Evolutionary conservation across 2,888 invertebrate genomes (phyloP).

Genomic region (Empis stercorea): DNA sequence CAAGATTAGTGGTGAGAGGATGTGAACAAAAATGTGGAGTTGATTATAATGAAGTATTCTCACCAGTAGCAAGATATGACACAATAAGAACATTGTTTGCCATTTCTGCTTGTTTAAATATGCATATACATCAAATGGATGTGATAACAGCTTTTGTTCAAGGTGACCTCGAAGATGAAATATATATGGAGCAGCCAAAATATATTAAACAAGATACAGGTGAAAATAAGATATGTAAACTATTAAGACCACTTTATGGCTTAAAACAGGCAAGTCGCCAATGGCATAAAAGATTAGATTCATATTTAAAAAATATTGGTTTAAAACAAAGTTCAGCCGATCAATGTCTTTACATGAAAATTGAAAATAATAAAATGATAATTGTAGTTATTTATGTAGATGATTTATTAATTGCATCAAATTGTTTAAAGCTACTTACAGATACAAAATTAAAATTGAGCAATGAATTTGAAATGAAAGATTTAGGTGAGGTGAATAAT

Average conservation of each 20-base stretch:
- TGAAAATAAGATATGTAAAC: slow-evolving; percentile 1
- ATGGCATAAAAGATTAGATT: slow-evolving; percentile 4
- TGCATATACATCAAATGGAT: slow-evolving; percentile 5
- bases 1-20: too few relatives aligned
- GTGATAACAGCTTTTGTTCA: slow-evolving; percentile 4
- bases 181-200: slow-evolving; percentile 3
- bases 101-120: slow-evolving; percentile 2
- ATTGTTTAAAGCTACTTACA: neutral
- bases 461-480: slow-evolving; percentile 8
- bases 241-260: slow-evolving; percentile 2
- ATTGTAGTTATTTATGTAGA: slow-evolving; percentile 6
- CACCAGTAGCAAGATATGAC: slow-evolving; percentile 10
- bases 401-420: slow-evolving; percentile 6
- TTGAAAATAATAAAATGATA: neutral
- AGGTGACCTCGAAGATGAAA: slow-evolving; percentile 4
- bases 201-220: neutral
- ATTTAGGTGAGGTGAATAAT: slow-evolving; percentile 4
- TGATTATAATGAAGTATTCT: slow-evolving; percentile 8
- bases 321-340: neutral
- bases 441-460: slow-evolving; percentile 1
- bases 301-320: neutral
- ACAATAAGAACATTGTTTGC: slow-evolving; percentile 8
- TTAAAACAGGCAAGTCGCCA: slow-evolving; percentile 10
- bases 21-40: slow-evolving; percentile 5
- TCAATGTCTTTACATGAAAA: slow-evolving; percentile 2